Conservation (phyloP, 2,797 vertebrate species). For the Pantherophis vulpinus region DNA sequence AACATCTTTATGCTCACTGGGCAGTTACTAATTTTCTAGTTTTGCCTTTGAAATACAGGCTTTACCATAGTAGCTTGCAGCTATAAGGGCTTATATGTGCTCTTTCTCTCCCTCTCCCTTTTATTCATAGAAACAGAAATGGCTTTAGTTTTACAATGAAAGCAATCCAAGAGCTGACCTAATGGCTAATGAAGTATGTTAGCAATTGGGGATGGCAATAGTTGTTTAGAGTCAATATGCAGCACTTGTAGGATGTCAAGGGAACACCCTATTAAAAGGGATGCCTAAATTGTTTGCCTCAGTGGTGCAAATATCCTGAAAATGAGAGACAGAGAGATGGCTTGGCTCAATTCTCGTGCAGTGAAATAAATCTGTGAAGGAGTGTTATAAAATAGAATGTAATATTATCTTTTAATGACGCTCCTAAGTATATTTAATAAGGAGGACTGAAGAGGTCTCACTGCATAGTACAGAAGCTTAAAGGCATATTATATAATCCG, state of each 20-base stretch:
- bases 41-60: conserved; percentile 12
- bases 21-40: conserved; percentile 35
- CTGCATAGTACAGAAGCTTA: not conserved
- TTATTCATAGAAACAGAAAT: not conserved
- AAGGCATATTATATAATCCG: not conserved
- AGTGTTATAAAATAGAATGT: fast-evolving
- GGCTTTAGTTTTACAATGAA: not conserved
- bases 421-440: not conserved
- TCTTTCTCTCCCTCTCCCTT: not conserved
- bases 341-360: not conserved
- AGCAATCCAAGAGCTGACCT: not conserved
- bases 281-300: not conserved
- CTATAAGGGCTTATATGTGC: not conserved
- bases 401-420: not conserved
- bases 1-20: conserved; percentile 9
- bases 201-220: not conserved
- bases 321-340: not conserved
- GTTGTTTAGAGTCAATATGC: not conserved
- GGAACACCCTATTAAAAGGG: not conserved
- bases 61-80: not conserved
- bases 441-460: not conserved
- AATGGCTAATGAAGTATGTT: not conserved
- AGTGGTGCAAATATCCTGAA: not conserved
- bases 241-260: not conserved
- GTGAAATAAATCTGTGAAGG: not conserved